These are phyloP conservation scores for Deilephila elpenor DNA, from an alignment of 2,888 invertebrate species.

Conservation along the genomic window DNA sequence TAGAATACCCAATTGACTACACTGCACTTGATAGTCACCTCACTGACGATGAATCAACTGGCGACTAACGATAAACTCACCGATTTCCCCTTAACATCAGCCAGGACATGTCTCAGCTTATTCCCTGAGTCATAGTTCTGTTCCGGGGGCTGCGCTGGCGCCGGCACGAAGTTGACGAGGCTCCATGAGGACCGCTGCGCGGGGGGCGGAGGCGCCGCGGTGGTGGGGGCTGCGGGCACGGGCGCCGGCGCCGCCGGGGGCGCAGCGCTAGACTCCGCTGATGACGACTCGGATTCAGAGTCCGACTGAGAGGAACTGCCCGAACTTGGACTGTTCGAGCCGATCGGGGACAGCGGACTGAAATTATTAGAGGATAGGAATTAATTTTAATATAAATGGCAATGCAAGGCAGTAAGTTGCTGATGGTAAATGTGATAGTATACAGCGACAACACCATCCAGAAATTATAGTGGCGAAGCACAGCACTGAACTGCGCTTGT, in stretches of 20 bases:
- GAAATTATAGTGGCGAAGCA: too few species aligned
- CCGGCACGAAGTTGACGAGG: conserved; percentile 76
- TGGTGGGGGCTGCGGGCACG: conserved; percentile 51
- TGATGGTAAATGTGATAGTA: too few species aligned
- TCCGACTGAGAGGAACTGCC: conserved; percentile 72
- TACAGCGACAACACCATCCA: too few species aligned
- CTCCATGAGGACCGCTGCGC: conserved; percentile 80
- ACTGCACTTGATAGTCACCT: too few species aligned
- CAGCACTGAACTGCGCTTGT: too few species aligned
- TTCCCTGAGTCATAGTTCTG: conserved; percentile 81
- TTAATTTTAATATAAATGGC: conserved; percentile 27
- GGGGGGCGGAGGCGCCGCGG: conserved; percentile 58
- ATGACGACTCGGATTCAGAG: conserved; percentile 80
- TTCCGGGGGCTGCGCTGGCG: conserved; percentile 65
- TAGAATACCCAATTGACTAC: too few species aligned
- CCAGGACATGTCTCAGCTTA: conserved; percentile 83
- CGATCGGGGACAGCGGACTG: conserved; percentile 78
- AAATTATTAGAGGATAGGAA: not conserved
- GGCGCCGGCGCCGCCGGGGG: conserved; percentile 79
- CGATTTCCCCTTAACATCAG: conserved; percentile 80
- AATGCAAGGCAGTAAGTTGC: too few species aligned
- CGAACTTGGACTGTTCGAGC: conserved; percentile 77
- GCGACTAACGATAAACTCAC: conserved; percentile 51
- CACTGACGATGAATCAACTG: too few species aligned
- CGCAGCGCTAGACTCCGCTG: conserved; percentile 86